Base-by-base conservation (phyloP, 2,888 invertebrate species). In the Protophormia terraenovae region DNA sequence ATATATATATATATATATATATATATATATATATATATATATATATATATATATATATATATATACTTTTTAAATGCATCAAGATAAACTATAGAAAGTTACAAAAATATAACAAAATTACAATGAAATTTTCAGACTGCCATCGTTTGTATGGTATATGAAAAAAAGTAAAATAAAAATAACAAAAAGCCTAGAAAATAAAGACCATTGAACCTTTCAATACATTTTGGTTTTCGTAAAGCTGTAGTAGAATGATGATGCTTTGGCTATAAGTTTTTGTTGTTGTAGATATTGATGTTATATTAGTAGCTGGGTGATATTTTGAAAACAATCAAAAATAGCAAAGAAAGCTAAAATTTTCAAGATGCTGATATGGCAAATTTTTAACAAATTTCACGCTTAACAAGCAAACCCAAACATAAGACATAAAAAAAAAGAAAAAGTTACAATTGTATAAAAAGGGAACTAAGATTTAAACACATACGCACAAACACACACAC, bases 321-420 rank as follows among this genome's bases (percentile, higher is more conserved):
- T 72, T 80, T 62, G 72, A 85, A 81, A 85, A 81, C 84, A 85
- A 85, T 85, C 81, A 85, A 85, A 85, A 85, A 85, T 78, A 78
- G 84, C 84, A 85, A 77, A 73, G 55, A 75, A 81, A 82, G 84
- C 84, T 72, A 81, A 78, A 82, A 69, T 71, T 64, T 32, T 55
- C 55, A 73, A 81, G 78, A 81, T 81, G 81, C 85, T 85, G 85
- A 85, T 62, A 27, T 53, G 29, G 73, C 85, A 85, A 64, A 58
- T 73, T 78, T 75, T 75, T 62, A 81, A 62, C 81, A 81, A 80
- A 84, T 80, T 80, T 84, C 76, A 84, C 80, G 84, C 80, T 84
- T 76, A 67, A 72, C 67, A 84, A 58, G 38, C 67, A 72, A 53
- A 72, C 66, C 16, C 22, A 27, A 64, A 53, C 14, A 19, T 12